Percentiles rank a stretch among this genome's conserved stretches.
Evolutionary conservation across 2,113 vertebrate species (phyloP).

Genomic region (Sylvietta virens): DNA sequence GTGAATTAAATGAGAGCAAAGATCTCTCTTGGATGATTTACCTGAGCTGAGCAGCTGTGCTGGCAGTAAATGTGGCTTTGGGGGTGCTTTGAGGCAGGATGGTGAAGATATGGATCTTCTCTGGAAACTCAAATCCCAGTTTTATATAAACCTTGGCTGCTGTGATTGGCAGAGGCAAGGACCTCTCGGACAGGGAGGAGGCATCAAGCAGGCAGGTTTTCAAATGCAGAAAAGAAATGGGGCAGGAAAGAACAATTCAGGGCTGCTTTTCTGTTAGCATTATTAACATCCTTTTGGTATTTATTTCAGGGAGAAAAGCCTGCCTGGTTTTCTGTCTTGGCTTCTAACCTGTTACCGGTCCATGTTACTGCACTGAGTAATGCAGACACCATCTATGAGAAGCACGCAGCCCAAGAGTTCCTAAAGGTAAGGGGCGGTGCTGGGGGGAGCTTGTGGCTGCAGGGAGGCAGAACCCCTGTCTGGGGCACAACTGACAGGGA

Average conservation of each 20-base stretch:
- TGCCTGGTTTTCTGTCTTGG: slow-evolving; percentile 89
- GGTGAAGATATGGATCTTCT: not conserved
- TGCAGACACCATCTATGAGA: slow-evolving; percentile 78
- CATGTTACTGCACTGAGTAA: slow-evolving; percentile 77
- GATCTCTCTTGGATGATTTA: not conserved
- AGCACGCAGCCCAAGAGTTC: slow-evolving; percentile 75
- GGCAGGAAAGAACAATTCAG: not conserved
- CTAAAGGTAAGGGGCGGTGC: slow-evolving; percentile 78
- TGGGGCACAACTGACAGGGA: not conserved
- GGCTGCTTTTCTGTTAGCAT: not conserved
- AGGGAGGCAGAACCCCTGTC: not conserved
- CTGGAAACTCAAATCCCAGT: not conserved
- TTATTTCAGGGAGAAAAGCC: slow-evolving; percentile 77
- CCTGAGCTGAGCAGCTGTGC: not conserved
- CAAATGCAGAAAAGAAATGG: not conserved
- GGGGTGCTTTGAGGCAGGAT: not conserved
- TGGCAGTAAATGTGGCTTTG: not conserved
- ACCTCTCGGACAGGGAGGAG: rapidly evolving
- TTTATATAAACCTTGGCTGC: not conserved
- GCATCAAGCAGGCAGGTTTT: not conserved
- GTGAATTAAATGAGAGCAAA: not conserved
- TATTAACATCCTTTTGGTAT: not conserved
- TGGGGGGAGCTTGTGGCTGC: not conserved
- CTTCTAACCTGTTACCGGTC: slow-evolving; percentile 79
- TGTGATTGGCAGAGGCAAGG: not conserved